Evolutionary conservation across 2,113 vertebrate genomes (phyloP), one percentile per base, ranked within the genome.

Genomic region (Austrofundulus limnaeus): DNA sequence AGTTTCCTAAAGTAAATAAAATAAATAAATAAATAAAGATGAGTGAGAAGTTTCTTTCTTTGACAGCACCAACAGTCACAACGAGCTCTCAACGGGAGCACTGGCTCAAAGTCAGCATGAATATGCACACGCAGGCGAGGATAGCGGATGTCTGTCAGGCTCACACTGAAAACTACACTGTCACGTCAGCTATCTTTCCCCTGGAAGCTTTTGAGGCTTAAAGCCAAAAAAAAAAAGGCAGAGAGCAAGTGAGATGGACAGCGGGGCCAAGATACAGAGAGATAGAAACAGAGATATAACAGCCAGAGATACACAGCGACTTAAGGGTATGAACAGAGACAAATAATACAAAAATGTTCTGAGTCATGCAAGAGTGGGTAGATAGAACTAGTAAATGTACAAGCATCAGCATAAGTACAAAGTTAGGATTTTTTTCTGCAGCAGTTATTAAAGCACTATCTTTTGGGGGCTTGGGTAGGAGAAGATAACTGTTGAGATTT

Each of bases 351-450:
- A 74, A 49, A 74, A 57, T 65, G 14, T 57, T 70, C 67, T 65
- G 54, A 78, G 64, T 67, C 78, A 77, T 74, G 66, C 20, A 37
- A 66, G 61, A 68, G 51, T 25, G 19, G 34, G 52, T 42, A 59
- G 75, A 87, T 73, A 75, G 62, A 75, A 41, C 59, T 24, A 24
- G 72, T 13, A 42, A 84, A 83, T 83, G 70, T 72, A 67, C 49
- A 49, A 61, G 76, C 80, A 75, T 83, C 78, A 87, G 85, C 82
- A 80, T 28, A 76, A 83, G 70, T 53, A 61, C 20, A 66, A 83
- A 81, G 73, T 81, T 70, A 19, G 17, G 17, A 52, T 42, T 52
- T 68, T 78, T 54, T 70, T 50, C 72, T 71, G 65, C 47, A 55
- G 80, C 73, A 82, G 61, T 85, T 82, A 77, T 65, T 57, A 56